Evolutionary conservation across 2,888 invertebrate genomes (phyloP), one percentile per base, ranked within the genome.

Genomic region (Cheilosia scutellata): DNA sequence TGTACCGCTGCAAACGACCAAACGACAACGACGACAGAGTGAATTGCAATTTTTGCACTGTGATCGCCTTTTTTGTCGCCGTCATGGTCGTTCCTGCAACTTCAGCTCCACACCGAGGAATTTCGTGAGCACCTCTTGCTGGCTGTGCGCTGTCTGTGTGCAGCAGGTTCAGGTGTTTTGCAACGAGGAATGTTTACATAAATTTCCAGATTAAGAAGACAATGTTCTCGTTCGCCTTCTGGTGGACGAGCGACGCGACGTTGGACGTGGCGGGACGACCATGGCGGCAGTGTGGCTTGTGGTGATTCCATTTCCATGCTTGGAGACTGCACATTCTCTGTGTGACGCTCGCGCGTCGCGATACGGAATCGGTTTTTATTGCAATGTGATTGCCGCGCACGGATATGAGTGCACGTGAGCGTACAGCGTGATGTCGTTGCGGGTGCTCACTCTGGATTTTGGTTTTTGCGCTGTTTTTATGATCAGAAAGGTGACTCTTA

Each of bases 161-260:
- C 57, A 72, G 63, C 80, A 76, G 86, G 79, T 80, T 86, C 86
- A 86, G 86, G 86, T 86, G 86, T 86, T 86, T 86, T 86, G 76
- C 86, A 86, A 86, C 86, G 71, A 86, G 76, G 76, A 86, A 86
- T 86, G 80, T 86, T 86, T 86, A 86, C 86, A 86, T 86, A 86
- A 80, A 86, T 86, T 86, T 86, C 65, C 76, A 80, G 86, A 86
- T 86, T 86, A 80, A 76, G 86, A 72, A 86, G 75, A 86, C 86
- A 86, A 86, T 76, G 80, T 80, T 75, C 78, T 74, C 63, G 78
- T 70, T 78, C 72, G 58, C 40, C 51, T 51, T 11, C 44, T 11
- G 31, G 63, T 37, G 55, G 29, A 31, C 62, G 44, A 4, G 42
- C 37, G 68, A 29, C 51, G 37, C 33, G 70, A 62, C 44, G 68